Evolutionary conservation across 2,113 vertebrate genomes (phyloP).

Genomic region (Thunnus thynnus): DNA sequence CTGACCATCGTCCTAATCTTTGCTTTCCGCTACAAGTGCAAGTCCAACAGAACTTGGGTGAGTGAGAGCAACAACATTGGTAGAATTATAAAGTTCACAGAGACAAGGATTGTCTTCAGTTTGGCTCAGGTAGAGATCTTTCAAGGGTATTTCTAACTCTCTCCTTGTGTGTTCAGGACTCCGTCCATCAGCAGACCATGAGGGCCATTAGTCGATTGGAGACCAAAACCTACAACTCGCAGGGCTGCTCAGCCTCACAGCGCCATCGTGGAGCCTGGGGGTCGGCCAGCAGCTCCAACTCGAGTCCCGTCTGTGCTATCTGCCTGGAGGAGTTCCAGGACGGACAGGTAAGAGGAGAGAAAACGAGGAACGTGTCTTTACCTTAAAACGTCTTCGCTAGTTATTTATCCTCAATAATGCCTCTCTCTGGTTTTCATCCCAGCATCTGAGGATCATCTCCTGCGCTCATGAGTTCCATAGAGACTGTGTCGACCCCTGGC

Average conservation of each 20-base stretch:
- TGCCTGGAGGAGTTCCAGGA: conserved; percentile 98
- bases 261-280: conserved; percentile 82
- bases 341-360: conserved; percentile 89
- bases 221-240: conserved; percentile 89
- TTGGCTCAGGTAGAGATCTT: neutral
- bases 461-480: conserved; percentile 97
- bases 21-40: conserved; percentile 90
- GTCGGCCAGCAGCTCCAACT: conserved; percentile 93
- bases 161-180: conserved; percentile 83
- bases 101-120: neutral
- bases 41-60: conserved; percentile 90
- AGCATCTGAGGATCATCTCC: conserved; percentile 97
- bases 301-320: conserved; percentile 92
- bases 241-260: conserved; percentile 79
- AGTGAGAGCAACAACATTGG: conserved; percentile 47
- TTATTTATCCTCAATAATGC: neutral
- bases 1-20: conserved; percentile 91
- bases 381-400: neutral
- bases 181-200: conserved; percentile 93
- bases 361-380: neutral
- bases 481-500: conserved; percentile 96
- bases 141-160: neutral
- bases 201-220: conserved; percentile 92
- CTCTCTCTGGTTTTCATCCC: conserved; percentile 17
- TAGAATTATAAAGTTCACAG: neutral